A percentile compares a stretch with the other conserved stretches of the same genome.
phyloP scores from a whole-genome alignment of 2,888 invertebrate species.

The Drosophila basisetae region DNA sequence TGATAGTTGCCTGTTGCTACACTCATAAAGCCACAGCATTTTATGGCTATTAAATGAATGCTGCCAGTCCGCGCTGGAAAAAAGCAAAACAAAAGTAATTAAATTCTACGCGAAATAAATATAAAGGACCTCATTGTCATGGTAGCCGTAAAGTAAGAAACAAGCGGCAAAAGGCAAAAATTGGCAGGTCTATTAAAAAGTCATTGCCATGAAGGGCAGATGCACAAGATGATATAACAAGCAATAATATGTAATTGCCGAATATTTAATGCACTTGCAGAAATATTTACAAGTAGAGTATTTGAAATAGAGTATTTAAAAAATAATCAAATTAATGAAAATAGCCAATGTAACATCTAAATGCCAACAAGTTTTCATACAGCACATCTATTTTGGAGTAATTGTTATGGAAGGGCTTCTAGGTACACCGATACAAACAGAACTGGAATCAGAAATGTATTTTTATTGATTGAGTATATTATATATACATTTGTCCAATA shows the following conservation, averaged over 20 bases:
- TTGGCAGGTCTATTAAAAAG: constrained; percentile 59
- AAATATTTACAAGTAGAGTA: neutral
- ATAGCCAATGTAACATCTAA: neutral
- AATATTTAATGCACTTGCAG: constrained; percentile 7
- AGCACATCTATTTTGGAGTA: neutral
- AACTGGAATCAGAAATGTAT: too few relatives aligned
- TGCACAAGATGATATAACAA: constrained; percentile 34
- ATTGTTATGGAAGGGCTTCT: neutral
- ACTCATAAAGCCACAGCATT: constrained; percentile 22
- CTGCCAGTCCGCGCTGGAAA: constrained; percentile 7
- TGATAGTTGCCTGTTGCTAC: constrained; percentile 9
- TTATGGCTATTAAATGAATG: constrained; percentile 44
- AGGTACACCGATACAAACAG: neutral
- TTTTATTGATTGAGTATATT: too few relatives aligned
- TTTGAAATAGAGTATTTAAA: neutral
- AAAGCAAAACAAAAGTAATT: constrained; percentile 55
- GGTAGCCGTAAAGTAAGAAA: constrained; percentile 12
- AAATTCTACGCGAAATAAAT: constrained; percentile 57
- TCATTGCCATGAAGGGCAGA: constrained; percentile 31
- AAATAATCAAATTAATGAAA: neutral
- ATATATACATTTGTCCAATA: too few relatives aligned
- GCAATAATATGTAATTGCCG: neutral
- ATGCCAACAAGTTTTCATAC: neutral
- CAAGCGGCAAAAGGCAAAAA: constrained; percentile 42
- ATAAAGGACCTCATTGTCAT: constrained; percentile 44